Conservation (phyloP, 2,888 invertebrate species). For the Dorcus hopei region DNA sequence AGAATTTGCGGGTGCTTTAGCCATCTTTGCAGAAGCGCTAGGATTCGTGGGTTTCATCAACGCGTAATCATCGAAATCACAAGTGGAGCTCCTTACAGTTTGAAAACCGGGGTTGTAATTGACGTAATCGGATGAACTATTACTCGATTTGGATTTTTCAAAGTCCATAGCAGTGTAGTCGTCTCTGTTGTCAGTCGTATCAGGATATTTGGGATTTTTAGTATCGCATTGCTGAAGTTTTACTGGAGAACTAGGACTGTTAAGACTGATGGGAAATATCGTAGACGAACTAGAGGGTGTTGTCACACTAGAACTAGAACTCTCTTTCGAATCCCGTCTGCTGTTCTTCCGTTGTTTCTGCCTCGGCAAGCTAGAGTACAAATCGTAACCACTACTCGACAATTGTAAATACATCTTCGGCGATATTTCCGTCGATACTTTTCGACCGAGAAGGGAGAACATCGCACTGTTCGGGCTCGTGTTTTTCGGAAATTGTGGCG, state of each 20-base stretch:
- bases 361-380: conserved; percentile 49
- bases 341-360: conserved; percentile 41
- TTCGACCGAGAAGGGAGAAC: conserved; percentile 35
- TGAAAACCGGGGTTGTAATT: conserved; percentile 37
- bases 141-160: conserved; percentile 17
- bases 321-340: conserved; percentile 50
- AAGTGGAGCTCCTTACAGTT: not conserved
- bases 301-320: conserved; percentile 49
- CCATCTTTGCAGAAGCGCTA: conserved; percentile 15
- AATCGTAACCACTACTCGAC: conserved; percentile 46
- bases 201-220: conserved; percentile 24
- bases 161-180: conserved; percentile 46
- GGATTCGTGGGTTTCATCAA: conserved; percentile 9
- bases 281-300: conserved; percentile 60
- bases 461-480: conserved; percentile 29
- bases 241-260: conserved; percentile 64
- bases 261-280: conserved; percentile 66
- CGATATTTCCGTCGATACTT: conserved; percentile 46
- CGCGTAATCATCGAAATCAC: conserved; percentile 5
- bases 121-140: conserved; percentile 40
- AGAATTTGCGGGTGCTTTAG: conserved; percentile 51
- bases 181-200: conserved; percentile 7
- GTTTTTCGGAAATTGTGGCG: conserved; percentile 26
- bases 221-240: conserved; percentile 38
- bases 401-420: conserved; percentile 53